Evolutionary conservation across 2,113 vertebrate genomes (phyloP).

Genomic region (Puntigrus tetrazona): DNA sequence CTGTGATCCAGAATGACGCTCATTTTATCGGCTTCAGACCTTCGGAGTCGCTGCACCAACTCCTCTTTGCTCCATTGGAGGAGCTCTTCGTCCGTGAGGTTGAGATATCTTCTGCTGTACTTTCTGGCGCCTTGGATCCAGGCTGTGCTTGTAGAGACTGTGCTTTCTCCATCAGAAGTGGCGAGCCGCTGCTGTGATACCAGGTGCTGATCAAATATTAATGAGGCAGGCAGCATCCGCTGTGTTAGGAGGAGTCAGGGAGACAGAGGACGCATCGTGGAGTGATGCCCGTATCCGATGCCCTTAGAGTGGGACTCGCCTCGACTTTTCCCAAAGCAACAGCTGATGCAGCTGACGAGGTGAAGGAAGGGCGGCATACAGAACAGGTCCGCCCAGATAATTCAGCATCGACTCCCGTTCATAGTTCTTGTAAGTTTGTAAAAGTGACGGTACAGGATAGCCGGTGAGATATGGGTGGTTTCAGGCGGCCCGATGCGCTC

Average conservation of each 20-base stretch:
- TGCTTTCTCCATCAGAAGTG: constrained; percentile 73
- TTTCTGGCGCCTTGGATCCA: constrained; percentile 75
- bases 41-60: constrained; percentile 88
- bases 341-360: constrained; percentile 71
- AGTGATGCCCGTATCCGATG: constrained; percentile 40
- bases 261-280: constrained; percentile 64
- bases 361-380: constrained; percentile 50
- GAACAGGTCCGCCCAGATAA: constrained; percentile 42
- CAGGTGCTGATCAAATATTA: constrained; percentile 66
- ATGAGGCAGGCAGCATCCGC: constrained; percentile 62
- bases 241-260: constrained; percentile 60
- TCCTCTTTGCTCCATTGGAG: constrained; percentile 95
- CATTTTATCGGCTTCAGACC: constrained; percentile 96
- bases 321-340: constrained; percentile 69
- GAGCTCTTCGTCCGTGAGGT: constrained; percentile 91
- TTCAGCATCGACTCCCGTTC: constrained; percentile 63
- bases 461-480: constrained; percentile 25
- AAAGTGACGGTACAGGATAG: constrained; percentile 19
- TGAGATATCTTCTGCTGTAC: constrained; percentile 87
- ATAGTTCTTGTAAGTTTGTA: constrained; percentile 42
- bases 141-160: constrained; percentile 68
- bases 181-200: constrained; percentile 59
- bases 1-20: constrained; percentile 97
- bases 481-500: constrained; percentile 52
- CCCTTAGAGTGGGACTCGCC: constrained; percentile 54